These are phyloP conservation scores for Cotesia typhae DNA, from an alignment of 1,140 invertebrate genomes.

Conservation along the genomic window DNA sequence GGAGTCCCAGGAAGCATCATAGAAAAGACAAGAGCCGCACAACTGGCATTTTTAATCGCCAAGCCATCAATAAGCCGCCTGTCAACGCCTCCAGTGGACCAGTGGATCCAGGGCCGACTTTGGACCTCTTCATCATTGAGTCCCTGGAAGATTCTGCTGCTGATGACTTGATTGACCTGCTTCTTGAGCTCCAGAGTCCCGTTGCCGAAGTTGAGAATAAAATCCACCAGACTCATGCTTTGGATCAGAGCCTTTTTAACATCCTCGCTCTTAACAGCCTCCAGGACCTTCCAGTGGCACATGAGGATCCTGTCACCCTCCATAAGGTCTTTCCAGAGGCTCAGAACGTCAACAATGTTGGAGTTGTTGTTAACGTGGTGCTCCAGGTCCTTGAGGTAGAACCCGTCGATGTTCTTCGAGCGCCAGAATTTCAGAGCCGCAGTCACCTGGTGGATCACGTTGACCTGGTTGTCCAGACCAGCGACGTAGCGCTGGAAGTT, in stretches of 20 bases:
- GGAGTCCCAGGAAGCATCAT: constrained; percentile 82
- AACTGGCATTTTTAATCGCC: constrained; percentile 68
- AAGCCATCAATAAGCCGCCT: constrained; percentile 67
- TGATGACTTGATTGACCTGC: constrained; percentile 68
- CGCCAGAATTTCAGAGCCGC: constrained; percentile 74
- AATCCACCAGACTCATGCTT: constrained; percentile 76
- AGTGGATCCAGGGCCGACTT: constrained; percentile 75
- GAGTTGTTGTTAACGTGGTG: constrained; percentile 59
- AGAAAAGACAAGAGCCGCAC: constrained; percentile 72
- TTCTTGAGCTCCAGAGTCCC: constrained; percentile 68
- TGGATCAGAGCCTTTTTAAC: constrained; percentile 67
- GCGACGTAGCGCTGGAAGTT: constrained; percentile 25
- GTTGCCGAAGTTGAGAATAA: constrained; percentile 70
- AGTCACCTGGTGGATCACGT: constrained; percentile 58
- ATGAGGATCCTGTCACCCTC: constrained; percentile 73
- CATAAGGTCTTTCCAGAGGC: constrained; percentile 74
- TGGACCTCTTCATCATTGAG: constrained; percentile 57
- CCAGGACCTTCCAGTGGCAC: constrained; percentile 70
- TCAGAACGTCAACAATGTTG: constrained; percentile 64
- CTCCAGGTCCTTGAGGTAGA: constrained; percentile 78
- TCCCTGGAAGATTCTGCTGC: constrained; percentile 69
- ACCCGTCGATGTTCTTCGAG: constrained; percentile 76
- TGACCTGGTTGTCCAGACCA: constrained; percentile 19
- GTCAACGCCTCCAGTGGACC: constrained; percentile 75
- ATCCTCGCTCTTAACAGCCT: constrained; percentile 56